These are phyloP conservation scores for Emydocephalus ijimae DNA, from an alignment of 2,113 vertebrate species.

Conservation along the genomic window DNA sequence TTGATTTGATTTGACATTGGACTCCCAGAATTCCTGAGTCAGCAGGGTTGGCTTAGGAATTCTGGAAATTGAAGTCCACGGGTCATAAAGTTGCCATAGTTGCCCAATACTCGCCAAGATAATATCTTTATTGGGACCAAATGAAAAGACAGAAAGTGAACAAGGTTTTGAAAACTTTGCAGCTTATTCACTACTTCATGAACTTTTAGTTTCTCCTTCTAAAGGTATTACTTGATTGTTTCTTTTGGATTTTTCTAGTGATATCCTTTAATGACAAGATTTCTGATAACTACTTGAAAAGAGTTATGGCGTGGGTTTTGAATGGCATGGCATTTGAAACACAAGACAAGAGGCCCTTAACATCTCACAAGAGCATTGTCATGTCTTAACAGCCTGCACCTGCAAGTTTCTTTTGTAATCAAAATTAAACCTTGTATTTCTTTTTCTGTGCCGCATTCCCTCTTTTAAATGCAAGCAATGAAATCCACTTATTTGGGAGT, in stretches of 20 bases:
- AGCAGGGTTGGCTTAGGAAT: not conserved
- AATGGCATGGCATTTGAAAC: conserved; percentile 25
- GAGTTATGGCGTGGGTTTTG: not conserved
- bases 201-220: not conserved
- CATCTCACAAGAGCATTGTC: not conserved
- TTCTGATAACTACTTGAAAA: not conserved
- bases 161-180: not conserved
- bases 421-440: conserved; percentile 28
- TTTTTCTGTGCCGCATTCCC: conserved; percentile 39
- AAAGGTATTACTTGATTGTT: not conserved
- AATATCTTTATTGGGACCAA: not conserved
- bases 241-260: not conserved
- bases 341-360: not conserved
- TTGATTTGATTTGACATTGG: not conserved
- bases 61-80: not conserved
- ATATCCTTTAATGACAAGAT: not conserved
- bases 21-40: not conserved
- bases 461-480: conserved; percentile 42
- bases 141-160: not conserved
- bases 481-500: conserved; percentile 57
- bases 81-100: not conserved
- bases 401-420: conserved; percentile 48
- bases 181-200: not conserved
- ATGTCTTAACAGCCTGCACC: conserved; percentile 6
- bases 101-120: not conserved